Percentiles rank a stretch among this genome's conserved stretches.
These are phyloP conservation scores for Glaucomys volans DNA, from an alignment of 2,113 vertebrate species.

Conservation along the genomic window DNA sequence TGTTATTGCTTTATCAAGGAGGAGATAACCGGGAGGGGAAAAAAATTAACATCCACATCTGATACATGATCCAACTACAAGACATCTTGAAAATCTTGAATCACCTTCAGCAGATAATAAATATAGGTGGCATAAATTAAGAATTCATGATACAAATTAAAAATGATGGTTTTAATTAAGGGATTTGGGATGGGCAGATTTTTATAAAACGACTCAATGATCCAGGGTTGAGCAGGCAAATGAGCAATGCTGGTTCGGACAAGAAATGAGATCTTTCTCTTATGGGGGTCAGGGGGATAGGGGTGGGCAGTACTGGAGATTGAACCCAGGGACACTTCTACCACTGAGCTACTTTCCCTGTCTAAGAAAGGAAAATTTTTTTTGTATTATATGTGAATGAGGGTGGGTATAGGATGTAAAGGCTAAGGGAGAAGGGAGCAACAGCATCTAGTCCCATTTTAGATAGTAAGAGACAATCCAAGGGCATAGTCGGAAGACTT, in stretches of 20 bases:
- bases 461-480: conserved; percentile 65
- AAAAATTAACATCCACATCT: conserved; percentile 65
- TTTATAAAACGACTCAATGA: conserved; percentile 68
- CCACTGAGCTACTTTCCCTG: not conserved
- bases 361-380: conserved; percentile 30
- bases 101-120: conserved; percentile 53
- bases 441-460: conserved; percentile 56
- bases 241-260: conserved; percentile 34
- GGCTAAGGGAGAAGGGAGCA: not conserved
- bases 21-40: conserved; percentile 64
- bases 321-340: no score
- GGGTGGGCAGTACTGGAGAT: no score
- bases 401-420: not conserved
- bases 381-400: not conserved
- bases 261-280: conserved; percentile 42
- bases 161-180: conserved; percentile 42
- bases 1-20: conserved; percentile 88
- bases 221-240: not conserved
- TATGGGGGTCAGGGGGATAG: no score
- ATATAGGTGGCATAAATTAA: not conserved
- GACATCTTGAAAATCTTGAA: conserved; percentile 21
- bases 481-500: conserved; percentile 76
- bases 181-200: conserved; percentile 33
- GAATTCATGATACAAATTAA: conserved; percentile 20
- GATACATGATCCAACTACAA: conserved; percentile 4